These are phyloP conservation scores for Cepphus grylle DNA, from an alignment of 2,113 vertebrate species.

Conservation along the genomic window DNA sequence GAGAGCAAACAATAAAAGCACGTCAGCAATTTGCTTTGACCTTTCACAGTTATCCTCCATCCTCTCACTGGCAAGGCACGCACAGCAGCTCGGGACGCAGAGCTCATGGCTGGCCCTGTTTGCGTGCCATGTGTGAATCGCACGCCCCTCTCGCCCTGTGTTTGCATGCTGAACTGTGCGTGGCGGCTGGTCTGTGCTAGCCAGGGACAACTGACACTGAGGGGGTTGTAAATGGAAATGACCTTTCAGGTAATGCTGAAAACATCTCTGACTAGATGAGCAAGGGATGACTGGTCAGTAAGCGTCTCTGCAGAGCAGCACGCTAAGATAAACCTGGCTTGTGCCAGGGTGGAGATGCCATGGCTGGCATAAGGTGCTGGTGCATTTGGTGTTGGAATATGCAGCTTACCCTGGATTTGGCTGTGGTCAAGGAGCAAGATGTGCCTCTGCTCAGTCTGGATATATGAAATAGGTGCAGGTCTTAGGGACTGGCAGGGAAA, in stretches of 20 bases:
- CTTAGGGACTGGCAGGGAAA: neutral
- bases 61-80: neutral
- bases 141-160: neutral
- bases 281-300: neutral
- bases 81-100: neutral
- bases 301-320: neutral
- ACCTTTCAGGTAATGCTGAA: neutral
- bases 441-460: neutral
- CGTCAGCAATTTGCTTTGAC: neutral
- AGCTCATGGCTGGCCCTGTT: neutral
- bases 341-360: neutral
- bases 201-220: neutral
- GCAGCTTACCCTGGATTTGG: neutral
- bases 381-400: neutral
- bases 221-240: neutral
- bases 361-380: neutral
- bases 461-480: neutral
- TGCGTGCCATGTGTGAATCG: accelerated
- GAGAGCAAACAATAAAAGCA: neutral
- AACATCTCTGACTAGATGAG: neutral
- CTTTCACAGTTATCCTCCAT: neutral
- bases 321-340: neutral
- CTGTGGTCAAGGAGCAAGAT: neutral
- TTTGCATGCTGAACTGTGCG: accelerated
- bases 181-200: neutral